A percentile compares a stretch with the other conserved stretches of the same genome.
Evolutionary conservation across 2,797 vertebrate genomes (phyloP).

Genomic region (Bryconaethiops microstoma): DNA sequence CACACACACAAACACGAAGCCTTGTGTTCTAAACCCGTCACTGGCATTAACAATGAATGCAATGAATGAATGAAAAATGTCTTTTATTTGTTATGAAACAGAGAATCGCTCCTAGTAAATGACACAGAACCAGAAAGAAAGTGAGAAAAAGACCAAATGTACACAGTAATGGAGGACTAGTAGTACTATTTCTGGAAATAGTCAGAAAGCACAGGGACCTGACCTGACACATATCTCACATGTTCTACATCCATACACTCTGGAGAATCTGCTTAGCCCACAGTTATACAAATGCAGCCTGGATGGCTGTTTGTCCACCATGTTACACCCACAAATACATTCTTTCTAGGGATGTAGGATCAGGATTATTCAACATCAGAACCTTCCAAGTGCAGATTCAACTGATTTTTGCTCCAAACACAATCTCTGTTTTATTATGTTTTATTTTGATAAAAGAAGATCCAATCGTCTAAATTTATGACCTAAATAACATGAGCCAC

Average conservation of each 20-base stretch:
- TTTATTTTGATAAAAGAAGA: too few relatives aligned
- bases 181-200: constrained; percentile 27
- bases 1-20: constrained; percentile 1
- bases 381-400: too few relatives aligned
- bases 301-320: background rate
- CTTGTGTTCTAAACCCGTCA: background rate
- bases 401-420: too few relatives aligned
- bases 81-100: background rate
- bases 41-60: too few relatives aligned
- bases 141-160: background rate
- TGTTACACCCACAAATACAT: background rate
- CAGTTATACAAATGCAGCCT: background rate
- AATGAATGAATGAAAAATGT: too few relatives aligned
- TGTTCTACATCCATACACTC: constrained; percentile 25
- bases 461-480: too few relatives aligned
- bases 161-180: background rate
- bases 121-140: background rate
- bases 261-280: background rate
- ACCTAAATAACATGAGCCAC: too few relatives aligned
- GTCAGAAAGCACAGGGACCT: constrained; percentile 21
- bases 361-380: too few relatives aligned
- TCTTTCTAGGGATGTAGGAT: background rate
- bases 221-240: constrained; percentile 39
- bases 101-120: background rate
- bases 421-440: too few relatives aligned